These are phyloP conservation scores for Pachypanchax playfairii DNA, from an alignment of 2,113 vertebrate genomes.

Conservation along the genomic window DNA sequence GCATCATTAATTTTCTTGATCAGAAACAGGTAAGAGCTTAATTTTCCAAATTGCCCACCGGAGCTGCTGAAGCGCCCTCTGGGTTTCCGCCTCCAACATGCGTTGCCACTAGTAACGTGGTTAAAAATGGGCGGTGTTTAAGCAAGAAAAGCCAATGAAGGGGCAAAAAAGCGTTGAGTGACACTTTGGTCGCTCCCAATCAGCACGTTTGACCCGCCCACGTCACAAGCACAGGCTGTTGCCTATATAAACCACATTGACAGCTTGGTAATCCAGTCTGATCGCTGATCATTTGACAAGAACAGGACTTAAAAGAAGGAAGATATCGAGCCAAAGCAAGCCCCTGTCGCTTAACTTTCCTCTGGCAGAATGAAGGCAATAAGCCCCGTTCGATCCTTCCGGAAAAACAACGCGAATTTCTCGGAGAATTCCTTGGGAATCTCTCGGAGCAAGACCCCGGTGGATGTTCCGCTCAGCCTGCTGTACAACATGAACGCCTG, in stretches of 20 bases:
- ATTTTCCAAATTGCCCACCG: constrained; percentile 83
- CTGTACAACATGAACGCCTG: constrained; percentile 99
- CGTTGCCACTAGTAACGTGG: constrained; percentile 77
- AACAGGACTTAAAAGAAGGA: constrained; percentile 46
- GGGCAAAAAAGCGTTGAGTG: constrained; percentile 44
- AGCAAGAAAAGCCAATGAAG: constrained; percentile 24
- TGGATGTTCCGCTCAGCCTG: constrained; percentile 95
- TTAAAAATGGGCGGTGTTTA: constrained; percentile 47
- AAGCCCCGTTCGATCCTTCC: constrained; percentile 92
- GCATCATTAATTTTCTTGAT: constrained; percentile 79
- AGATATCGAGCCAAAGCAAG: constrained; percentile 19
- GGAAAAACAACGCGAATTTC: constrained; percentile 85
- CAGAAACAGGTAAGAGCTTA: constrained; percentile 82
- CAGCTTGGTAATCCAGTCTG: constrained; percentile 79
- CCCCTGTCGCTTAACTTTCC: constrained; percentile 14
- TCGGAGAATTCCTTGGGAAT: constrained; percentile 93
- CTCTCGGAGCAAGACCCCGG: constrained; percentile 94
- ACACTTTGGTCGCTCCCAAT: constrained; percentile 60
- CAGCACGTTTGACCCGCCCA: constrained; percentile 38
- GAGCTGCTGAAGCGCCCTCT: constrained; percentile 74
- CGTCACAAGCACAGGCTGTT: constrained; percentile 63
- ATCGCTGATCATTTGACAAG: constrained; percentile 62
- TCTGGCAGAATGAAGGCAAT: constrained; percentile 91
- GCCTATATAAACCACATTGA: constrained; percentile 80
- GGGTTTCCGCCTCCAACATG: constrained; percentile 71